Percentiles rank a stretch among this genome's conserved stretches.
phyloP scores from a whole-genome alignment of 2,888 invertebrate genomes.

The Leptinotarsa tumamoca region DNA sequence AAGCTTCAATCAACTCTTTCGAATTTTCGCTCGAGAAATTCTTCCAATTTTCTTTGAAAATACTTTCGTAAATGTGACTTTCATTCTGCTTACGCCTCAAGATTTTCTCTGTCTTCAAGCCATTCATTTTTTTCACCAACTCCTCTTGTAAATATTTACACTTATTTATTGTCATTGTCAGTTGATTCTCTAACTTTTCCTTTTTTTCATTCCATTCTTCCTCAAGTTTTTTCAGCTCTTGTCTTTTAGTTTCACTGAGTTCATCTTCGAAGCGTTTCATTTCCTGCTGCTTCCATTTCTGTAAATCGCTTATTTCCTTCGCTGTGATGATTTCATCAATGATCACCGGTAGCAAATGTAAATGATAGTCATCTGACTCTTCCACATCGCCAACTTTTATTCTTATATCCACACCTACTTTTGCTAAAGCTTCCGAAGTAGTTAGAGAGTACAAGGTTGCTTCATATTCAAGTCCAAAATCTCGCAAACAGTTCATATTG shows the following conservation, averaged over 20 bases:
- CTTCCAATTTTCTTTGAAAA: conserved; percentile 57
- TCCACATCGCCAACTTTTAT: conserved; percentile 38
- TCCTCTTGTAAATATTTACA: conserved; percentile 73
- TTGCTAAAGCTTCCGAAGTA: conserved; percentile 53
- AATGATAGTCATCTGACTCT: conserved; percentile 44
- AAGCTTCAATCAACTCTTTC: conserved; percentile 57
- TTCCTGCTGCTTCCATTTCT: conserved; percentile 80
- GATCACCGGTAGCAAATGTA: conserved; percentile 55
- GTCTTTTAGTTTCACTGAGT: conserved; percentile 61
- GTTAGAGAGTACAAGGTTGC: conserved; percentile 49
- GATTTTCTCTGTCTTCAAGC: conserved; percentile 48
- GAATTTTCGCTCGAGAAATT: conserved; percentile 56
- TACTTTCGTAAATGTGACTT: conserved; percentile 49
- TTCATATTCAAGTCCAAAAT: conserved; percentile 45
- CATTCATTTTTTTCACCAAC: conserved; percentile 69
- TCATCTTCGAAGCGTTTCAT: conserved; percentile 74
- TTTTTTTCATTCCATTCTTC: conserved; percentile 71
- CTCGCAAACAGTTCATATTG: conserved; percentile 42
- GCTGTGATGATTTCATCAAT: conserved; percentile 64
- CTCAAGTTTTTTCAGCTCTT: conserved; percentile 46
- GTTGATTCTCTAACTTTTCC: conserved; percentile 70
- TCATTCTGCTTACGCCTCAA: conserved; percentile 48
- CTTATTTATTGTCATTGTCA: conserved; percentile 70
- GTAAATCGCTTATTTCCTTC: conserved; percentile 75
- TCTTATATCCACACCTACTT: conserved; percentile 53